Percentiles rank a stretch among this genome's conserved stretches.
phyloP scores from a whole-genome alignment of 2,888 invertebrate genomes.

The Tuberolachnus salignus region DNA sequence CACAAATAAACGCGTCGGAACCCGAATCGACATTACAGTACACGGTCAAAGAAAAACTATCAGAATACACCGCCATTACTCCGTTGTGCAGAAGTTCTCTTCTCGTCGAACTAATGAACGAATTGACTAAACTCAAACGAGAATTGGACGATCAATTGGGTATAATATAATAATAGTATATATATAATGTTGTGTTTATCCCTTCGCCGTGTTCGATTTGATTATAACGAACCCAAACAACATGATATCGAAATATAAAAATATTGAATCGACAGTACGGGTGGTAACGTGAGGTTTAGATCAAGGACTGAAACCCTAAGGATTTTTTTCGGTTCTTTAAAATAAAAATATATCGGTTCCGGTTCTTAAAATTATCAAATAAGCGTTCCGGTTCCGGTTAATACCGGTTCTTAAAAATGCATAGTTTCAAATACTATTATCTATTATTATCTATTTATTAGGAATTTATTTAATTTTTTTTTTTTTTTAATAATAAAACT shows the following conservation, averaged over 20 bases:
- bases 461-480: too few species aligned
- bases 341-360: too few species aligned
- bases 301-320: too few species aligned
- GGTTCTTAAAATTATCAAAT: too few species aligned
- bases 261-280: not conserved
- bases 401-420: too few species aligned
- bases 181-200: not conserved
- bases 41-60: conserved; percentile 83
- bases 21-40: conserved; percentile 85
- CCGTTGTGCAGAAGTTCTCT: conserved; percentile 86
- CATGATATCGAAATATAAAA: not conserved
- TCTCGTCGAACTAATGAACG: conserved; percentile 83
- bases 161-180: too few species aligned
- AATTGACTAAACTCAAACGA: conserved; percentile 84
- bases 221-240: not conserved
- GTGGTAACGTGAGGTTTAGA: too few species aligned
- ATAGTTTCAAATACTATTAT: too few species aligned
- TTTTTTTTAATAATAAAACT: too few species aligned
- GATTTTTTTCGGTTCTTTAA: too few species aligned
- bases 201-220: not conserved
- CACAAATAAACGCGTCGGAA: conserved; percentile 82
- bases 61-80: conserved; percentile 77
- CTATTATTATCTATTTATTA: too few species aligned
- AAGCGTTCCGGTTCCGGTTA: too few species aligned
- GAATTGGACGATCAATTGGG: conserved; percentile 70